Percentiles rank a stretch among this genome's conserved stretches.
These are phyloP conservation scores for Sylvilagus floridanus DNA, from an alignment of 2,797 vertebrate genomes.

Conservation along the genomic window DNA sequence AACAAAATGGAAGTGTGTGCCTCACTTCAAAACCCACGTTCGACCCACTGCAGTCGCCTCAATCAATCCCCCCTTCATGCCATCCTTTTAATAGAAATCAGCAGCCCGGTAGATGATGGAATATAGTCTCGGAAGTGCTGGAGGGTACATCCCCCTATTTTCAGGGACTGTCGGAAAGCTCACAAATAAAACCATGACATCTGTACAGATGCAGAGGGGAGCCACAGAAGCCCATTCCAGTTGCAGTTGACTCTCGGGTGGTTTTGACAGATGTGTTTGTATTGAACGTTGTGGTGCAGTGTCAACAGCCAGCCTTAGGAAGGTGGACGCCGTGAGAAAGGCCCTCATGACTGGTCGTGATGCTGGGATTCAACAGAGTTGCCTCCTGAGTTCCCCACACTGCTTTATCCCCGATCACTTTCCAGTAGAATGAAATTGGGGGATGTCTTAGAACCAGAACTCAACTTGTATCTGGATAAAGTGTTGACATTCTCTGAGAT, in stretches of 20 bases:
- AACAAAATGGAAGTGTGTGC: neutral
- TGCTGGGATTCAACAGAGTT: neutral
- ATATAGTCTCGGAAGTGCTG: neutral
- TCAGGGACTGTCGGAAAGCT: neutral
- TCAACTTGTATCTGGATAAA: neutral
- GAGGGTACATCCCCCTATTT: slow-evolving; percentile 10
- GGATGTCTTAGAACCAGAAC: neutral
- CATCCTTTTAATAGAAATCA: neutral
- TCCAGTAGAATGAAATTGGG: neutral
- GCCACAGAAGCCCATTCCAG: neutral
- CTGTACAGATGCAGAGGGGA: neutral
- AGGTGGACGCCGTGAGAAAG: neutral
- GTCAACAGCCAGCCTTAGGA: neutral
- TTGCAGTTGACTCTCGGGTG: neutral
- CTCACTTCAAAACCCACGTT: neutral
- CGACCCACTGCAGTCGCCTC: neutral
- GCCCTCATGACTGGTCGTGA: neutral
- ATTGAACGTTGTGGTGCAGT: neutral
- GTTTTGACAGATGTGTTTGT: neutral
- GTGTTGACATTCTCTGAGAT: neutral
- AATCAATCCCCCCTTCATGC: neutral
- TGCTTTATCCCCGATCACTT: neutral
- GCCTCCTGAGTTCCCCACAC: neutral
- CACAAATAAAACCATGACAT: neutral
- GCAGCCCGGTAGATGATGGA: neutral